A percentile compares a stretch with the other conserved stretches of the same genome.
Conservation (phyloP, 2,888 invertebrate species). For the Aporophyla lueneburgensis region DNA sequence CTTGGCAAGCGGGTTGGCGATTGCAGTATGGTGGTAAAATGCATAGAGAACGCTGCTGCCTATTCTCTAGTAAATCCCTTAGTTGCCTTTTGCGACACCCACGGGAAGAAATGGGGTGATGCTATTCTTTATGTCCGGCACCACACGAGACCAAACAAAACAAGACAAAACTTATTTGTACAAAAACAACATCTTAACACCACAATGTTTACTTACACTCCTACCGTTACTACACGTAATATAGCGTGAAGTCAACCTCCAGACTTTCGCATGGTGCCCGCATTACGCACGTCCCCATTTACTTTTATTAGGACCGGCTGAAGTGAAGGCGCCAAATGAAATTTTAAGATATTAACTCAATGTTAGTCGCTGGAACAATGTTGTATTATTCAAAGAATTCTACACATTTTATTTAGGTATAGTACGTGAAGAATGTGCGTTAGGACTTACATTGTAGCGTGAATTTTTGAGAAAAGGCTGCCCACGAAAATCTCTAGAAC, state of each 20-base stretch:
- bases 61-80: too few species aligned
- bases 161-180: background rate
- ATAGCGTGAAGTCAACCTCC: conserved; percentile 12
- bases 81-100: too few species aligned
- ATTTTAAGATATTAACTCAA: conserved; percentile 56
- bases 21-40: too few species aligned
- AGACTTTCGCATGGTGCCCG: background rate
- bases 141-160: too few species aligned
- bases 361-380: conserved; percentile 22
- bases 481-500: background rate
- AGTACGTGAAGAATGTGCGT: conserved; percentile 8
- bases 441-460: background rate
- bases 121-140: too few species aligned
- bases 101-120: too few species aligned
- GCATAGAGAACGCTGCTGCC: too few species aligned
- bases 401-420: conserved; percentile 37
- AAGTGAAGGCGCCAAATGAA: conserved; percentile 50
- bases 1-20: too few species aligned
- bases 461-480: background rate
- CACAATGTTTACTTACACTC: background rate
- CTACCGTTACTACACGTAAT: conserved; percentile 5
- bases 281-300: conserved; percentile 44
- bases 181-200: background rate
- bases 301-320: conserved; percentile 51
- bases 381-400: conserved; percentile 45